Conservation (phyloP, 2,113 vertebrate genomes). For the Neopipo cinnamomea region DNA sequence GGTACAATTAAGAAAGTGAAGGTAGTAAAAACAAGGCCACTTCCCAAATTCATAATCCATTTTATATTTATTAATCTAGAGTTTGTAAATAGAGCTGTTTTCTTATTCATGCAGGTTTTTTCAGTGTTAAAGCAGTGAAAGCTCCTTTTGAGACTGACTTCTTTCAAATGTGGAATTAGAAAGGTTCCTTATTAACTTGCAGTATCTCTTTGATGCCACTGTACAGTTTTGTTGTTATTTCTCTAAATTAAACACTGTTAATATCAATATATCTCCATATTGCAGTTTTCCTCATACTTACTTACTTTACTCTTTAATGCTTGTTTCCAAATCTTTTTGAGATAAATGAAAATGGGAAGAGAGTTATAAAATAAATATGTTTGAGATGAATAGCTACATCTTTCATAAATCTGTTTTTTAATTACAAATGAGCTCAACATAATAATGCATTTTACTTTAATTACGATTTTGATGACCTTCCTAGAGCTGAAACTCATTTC, state of each 20-base stretch:
- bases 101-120: background rate
- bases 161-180: background rate
- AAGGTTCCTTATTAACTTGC: background rate
- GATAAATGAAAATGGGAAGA: background rate
- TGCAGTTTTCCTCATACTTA: background rate
- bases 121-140: background rate
- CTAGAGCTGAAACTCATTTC: constrained; percentile 38
- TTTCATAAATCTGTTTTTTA: constrained; percentile 51
- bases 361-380: constrained; percentile 15
- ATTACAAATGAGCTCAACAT: constrained; percentile 23
- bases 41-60: background rate
- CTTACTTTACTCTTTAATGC: background rate
- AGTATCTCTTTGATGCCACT: background rate
- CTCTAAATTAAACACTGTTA: background rate
- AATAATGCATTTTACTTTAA: constrained; percentile 55
- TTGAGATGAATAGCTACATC: constrained; percentile 33
- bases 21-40: background rate
- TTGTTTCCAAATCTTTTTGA: constrained; percentile 6
- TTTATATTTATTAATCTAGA: background rate
- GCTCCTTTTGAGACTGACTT: background rate
- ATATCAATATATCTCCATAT: background rate
- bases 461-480: constrained; percentile 54
- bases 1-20: background rate
- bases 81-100: background rate
- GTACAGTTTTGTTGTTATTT: background rate